phyloP scores from a whole-genome alignment of 2,113 vertebrate genomes.

The Trichomycterus rosablanca region DNA sequence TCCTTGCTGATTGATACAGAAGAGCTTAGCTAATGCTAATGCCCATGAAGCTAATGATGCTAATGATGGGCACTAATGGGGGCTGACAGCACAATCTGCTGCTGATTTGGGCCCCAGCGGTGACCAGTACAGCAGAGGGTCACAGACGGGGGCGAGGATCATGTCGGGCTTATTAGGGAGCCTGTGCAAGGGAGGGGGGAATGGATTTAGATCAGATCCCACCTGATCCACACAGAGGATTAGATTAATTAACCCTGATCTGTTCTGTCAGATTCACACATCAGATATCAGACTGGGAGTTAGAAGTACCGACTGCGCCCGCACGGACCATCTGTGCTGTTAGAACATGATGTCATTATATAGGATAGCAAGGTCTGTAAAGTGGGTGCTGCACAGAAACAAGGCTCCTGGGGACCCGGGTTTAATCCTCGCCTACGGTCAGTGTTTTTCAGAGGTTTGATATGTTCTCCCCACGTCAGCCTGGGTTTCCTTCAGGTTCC shows the following conservation, averaged over 20 bases:
- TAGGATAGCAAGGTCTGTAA: too few species aligned
- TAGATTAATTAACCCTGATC: conserved; percentile 25
- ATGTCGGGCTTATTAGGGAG: conserved; percentile 9
- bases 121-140: conserved; percentile 26
- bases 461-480: too few species aligned
- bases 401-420: too few species aligned
- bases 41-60: conserved; percentile 78
- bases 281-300: too few species aligned
- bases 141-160: conserved; percentile 1
- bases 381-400: too few species aligned
- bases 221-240: conserved; percentile 25
- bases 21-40: conserved; percentile 62
- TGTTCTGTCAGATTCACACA: conserved; percentile 6
- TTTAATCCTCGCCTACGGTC: too few species aligned
- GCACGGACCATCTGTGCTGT: too few species aligned
- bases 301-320: too few species aligned
- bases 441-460: too few species aligned
- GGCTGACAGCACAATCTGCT: conserved; percentile 99
- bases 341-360: too few species aligned
- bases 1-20: conserved; percentile 35
- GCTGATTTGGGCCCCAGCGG: conserved; percentile 89
- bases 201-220: conserved; percentile 16
- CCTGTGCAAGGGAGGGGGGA: neutral
- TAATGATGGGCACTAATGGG: conserved; percentile 98
- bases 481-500: too few species aligned